Evolutionary conservation across 1,140 invertebrate species (phyloP), one percentile per base, ranked within the genome.

Genomic region (Luehdorfia chinensis): DNA sequence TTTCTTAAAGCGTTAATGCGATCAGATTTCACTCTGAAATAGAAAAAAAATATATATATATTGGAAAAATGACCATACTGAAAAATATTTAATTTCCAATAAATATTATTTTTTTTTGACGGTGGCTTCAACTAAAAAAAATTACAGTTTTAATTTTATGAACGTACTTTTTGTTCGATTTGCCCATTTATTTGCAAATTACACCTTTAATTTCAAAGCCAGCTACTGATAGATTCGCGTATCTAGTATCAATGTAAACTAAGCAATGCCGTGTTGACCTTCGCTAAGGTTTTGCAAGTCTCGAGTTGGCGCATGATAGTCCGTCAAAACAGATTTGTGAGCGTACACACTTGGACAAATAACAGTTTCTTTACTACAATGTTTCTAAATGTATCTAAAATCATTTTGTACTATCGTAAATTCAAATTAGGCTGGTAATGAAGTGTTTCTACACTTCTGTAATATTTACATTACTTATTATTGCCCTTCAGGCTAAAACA

Each of bases 1-100:
- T 84, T 84, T 50, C 76, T 66, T 16, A 86, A 14, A n/a, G 63
- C 53, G 37, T 83, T 77, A n/a, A 86, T 77, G 14, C 65, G 69
- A 11, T 85, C 77, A 6, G 75, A 71, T 67, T 67, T 81, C 16
- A 64, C 28, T 55, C 81, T 83, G 51, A 15, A 73, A 68, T 14
- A 37, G 12, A 41, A 49, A 49, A 51, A 8, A 31, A 18, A 43
- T 16, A 18, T 19, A n/a, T n/a, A n/a, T n/a, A n/a, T n/a, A n/a
- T n/a, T n/a, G n/a, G n/a, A n/a, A n/a, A n/a, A n/a, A n/a, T 19
- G 21, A 27, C 27, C 11, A 27, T 41, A 4, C 14, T 13, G n/a
- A n/a, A n/a, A n/a, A n/a, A n/a, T n/a, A n/a, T n/a, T n/a, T n/a
- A n/a, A n/a, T n/a, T n/a, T n/a, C n/a, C n/a, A n/a, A n/a, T n/a